A percentile compares a stretch with the other conserved stretches of the same genome.
phyloP scores from a whole-genome alignment of 37 sponge, comb jelly and placozoan genomes.

The Axinella damicornis region DNA sequence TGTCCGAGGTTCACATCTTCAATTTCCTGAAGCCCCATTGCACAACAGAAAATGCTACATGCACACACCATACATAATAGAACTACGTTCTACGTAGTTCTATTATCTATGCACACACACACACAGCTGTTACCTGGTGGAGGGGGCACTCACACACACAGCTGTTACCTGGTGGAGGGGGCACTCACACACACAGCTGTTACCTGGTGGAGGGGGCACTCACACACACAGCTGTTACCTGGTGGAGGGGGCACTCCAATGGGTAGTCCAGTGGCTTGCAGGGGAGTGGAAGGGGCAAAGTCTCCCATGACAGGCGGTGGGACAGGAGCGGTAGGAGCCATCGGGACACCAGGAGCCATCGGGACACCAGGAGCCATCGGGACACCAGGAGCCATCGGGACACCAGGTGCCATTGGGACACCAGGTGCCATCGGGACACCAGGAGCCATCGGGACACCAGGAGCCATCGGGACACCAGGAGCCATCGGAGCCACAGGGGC shows the following conservation, averaged over 20 bases:
- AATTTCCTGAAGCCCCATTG: too few relatives aligned
- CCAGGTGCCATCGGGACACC: conserved; percentile 9
- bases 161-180: too few relatives aligned
- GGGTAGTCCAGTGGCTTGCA: neutral
- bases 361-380: conserved; percentile 38
- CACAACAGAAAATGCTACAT: too few relatives aligned
- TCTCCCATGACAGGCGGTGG: conserved; percentile 11
- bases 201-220: neutral
- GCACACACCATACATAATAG: too few relatives aligned
- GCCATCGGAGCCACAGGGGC: conserved; percentile 32
- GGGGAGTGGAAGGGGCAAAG: conserved; percentile 19
- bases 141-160: neutral
- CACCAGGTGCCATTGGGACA: conserved; percentile 23
- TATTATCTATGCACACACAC: too few relatives aligned
- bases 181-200: neutral
- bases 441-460: conserved; percentile 15
- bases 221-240: neutral
- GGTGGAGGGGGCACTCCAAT: neutral
- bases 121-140: too few relatives aligned
- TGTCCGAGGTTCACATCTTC: too few relatives aligned
- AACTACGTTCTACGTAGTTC: too few relatives aligned
- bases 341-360: conserved; percentile 2
- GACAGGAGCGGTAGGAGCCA: neutral
- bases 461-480: conserved; percentile 41
- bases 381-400: conserved; percentile 42